Percentiles rank a stretch among this genome's conserved stretches.
phyloP scores from a whole-genome alignment of 2,888 invertebrate genomes.

The Sphaerophoria rueppellii region DNA sequence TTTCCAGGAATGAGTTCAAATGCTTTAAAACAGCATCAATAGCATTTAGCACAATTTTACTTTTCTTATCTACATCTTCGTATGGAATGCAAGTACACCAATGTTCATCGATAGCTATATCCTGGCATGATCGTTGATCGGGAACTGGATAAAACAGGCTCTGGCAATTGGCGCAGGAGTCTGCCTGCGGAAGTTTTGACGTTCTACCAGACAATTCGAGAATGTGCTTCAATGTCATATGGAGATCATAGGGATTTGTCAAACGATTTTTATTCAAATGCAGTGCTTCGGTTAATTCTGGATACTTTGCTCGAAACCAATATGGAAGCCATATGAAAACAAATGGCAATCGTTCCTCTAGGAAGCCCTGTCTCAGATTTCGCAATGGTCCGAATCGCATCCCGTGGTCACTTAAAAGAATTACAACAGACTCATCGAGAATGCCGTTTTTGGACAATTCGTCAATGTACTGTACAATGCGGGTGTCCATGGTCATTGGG shows the following conservation, averaged over 20 bases:
- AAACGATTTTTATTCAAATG: conserved; percentile 85
- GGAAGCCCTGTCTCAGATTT: conserved; percentile 86
- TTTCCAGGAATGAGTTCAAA: conserved; percentile 35
- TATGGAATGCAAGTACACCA: conserved; percentile 90
- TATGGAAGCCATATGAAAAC: conserved; percentile 87
- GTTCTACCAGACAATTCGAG: conserved; percentile 83
- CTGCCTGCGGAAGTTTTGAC: conserved; percentile 77
- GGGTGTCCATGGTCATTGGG: conserved; percentile 86
- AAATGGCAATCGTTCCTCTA: conserved; percentile 90
- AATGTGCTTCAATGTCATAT: conserved; percentile 87
- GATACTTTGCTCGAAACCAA: conserved; percentile 84
- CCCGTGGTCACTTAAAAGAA: conserved; percentile 91
- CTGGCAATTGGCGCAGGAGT: conserved; percentile 86
- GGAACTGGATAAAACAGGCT: conserved; percentile 86
- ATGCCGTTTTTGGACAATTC: conserved; percentile 84
- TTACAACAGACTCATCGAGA: conserved; percentile 86
- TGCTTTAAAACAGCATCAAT: not conserved
- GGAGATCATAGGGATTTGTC: conserved; percentile 88
- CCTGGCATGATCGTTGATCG: conserved; percentile 86
- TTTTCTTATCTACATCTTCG: conserved; percentile 66
- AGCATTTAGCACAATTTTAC: conserved; percentile 1
- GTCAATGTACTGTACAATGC: conserved; percentile 85
- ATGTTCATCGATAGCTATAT: conserved; percentile 86
- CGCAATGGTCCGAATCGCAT: conserved; percentile 88
- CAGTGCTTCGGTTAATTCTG: conserved; percentile 83